Conservation (phyloP, 2,888 invertebrate genomes). For the Spodoptera exigua region DNA sequence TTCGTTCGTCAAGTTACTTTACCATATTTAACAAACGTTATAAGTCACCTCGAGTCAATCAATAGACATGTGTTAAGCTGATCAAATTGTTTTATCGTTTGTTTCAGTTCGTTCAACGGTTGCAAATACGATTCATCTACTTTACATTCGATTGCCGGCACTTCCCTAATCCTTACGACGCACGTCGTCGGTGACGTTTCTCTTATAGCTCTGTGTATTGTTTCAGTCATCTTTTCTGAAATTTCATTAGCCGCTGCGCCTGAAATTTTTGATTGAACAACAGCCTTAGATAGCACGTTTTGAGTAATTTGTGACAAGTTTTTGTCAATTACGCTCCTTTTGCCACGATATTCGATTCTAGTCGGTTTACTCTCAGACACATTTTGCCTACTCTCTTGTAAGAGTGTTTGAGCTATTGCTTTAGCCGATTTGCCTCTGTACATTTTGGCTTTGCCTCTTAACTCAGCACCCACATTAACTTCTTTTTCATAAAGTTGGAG, state of each 20-base stretch:
- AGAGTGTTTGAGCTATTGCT: slow-evolving; percentile 91
- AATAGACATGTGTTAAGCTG: slow-evolving; percentile 89
- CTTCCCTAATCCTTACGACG: slow-evolving; percentile 77
- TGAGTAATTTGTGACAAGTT: slow-evolving; percentile 66
- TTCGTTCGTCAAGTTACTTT: neutral
- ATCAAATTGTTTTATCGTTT: slow-evolving; percentile 91
- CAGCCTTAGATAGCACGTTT: slow-evolving; percentile 65
- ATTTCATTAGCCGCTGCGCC: slow-evolving; percentile 64
- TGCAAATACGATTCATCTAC: slow-evolving; percentile 84
- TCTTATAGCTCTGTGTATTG: slow-evolving; percentile 69
- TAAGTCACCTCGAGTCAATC: slow-evolving; percentile 90
- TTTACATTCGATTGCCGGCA: slow-evolving; percentile 78
- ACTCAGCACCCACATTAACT: slow-evolving; percentile 84
- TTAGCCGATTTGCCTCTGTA: slow-evolving; percentile 93
- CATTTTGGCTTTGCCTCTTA: slow-evolving; percentile 88
- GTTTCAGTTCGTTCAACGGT: slow-evolving; percentile 90
- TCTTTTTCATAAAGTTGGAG: slow-evolving; percentile 80
- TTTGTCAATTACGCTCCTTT: slow-evolving; percentile 65
- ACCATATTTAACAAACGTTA: slow-evolving; percentile 4
- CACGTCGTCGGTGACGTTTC: slow-evolving; percentile 76
- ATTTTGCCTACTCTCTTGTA: slow-evolving; percentile 90
- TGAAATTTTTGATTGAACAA: slow-evolving; percentile 62
- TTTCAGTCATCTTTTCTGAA: slow-evolving; percentile 69
- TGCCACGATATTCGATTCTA: slow-evolving; percentile 69
- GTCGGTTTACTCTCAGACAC: slow-evolving; percentile 80